A percentile compares a stretch with the other conserved stretches of the same genome.
Evolutionary conservation across 2,888 invertebrate species (phyloP).

Genomic region (Cloeon dipterum): DNA sequence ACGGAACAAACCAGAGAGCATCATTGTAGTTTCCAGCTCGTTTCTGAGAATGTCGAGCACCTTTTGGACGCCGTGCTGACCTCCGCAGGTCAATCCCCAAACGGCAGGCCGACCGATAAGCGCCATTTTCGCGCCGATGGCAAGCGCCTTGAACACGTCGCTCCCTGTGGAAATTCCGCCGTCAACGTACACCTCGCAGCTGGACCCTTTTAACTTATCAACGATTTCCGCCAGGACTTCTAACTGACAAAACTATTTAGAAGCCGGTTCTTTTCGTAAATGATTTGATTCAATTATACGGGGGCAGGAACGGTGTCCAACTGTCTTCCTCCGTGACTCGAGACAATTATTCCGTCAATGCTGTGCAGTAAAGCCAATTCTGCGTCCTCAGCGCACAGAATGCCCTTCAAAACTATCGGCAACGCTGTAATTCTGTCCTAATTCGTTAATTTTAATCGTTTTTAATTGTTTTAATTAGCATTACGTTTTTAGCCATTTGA

Average conservation of each 20-base stretch:
- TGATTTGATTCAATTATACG: too few species aligned
- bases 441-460: not conserved
- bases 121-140: conserved; percentile 73
- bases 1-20: conserved; percentile 59
- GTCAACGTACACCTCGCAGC: conserved; percentile 62
- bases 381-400: conserved; percentile 72
- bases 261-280: too few species aligned
- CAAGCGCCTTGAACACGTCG: conserved; percentile 76
- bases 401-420: conserved; percentile 69
- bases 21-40: conserved; percentile 54
- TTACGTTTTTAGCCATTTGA: conserved; percentile 59
- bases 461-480: not conserved
- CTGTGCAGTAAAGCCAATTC: conserved; percentile 45
- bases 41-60: conserved; percentile 45
- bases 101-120: conserved; percentile 69
- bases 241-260: conserved; percentile 44
- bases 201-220: conserved; percentile 36
- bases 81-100: conserved; percentile 61
- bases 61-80: conserved; percentile 51
- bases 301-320: conserved; percentile 65
- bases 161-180: conserved; percentile 67
- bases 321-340: conserved; percentile 86
- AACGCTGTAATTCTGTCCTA: conserved; percentile 33
- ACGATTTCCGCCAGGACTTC: conserved; percentile 63
- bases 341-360: conserved; percentile 62